A percentile compares a stretch with the other conserved stretches of the same genome.
phyloP scores from a whole-genome alignment of 2,797 vertebrate genomes.

The Ptychadena robeensis region DNA sequence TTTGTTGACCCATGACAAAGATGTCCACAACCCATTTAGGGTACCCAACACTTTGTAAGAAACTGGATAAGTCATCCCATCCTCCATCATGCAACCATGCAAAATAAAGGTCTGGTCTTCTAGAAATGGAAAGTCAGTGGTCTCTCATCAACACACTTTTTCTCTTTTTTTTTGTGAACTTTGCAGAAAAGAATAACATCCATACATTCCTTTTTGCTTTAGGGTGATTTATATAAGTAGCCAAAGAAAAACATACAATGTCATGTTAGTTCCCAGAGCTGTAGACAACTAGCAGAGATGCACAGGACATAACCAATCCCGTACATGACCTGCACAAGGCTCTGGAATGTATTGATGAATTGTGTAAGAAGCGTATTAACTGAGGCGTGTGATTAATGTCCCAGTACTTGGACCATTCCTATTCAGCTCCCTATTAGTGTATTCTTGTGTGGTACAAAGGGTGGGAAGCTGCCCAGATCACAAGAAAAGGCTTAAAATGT shows the following conservation, averaged over 20 bases:
- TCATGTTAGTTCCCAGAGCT: background rate
- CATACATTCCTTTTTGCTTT: background rate
- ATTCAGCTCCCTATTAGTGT: conserved; percentile 38
- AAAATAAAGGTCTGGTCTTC: too few species aligned
- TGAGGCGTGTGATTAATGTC: conserved; percentile 49
- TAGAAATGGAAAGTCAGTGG: too few species aligned
- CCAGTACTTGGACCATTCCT: conserved; percentile 7
- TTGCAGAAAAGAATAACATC: background rate
- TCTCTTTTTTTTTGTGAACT: too few species aligned
- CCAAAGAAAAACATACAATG: background rate
- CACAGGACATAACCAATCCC: conserved; percentile 20
- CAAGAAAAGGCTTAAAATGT: conserved; percentile 44
- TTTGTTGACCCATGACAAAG: too few species aligned
- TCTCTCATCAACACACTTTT: too few species aligned
- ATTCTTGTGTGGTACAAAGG: conserved; percentile 20
- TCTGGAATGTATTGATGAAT: conserved; percentile 49
- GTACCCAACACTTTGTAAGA: too few species aligned
- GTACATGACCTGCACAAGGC: conserved; percentile 47
- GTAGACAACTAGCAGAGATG: background rate
- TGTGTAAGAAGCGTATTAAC: conserved; percentile 54
- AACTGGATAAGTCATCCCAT: too few species aligned
- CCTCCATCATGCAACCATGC: too few species aligned
- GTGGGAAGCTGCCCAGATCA: conserved; percentile 24
- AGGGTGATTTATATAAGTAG: background rate
- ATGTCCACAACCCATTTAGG: too few species aligned